Evolutionary conservation across 2,797 vertebrate species (phyloP).

Genomic region (Silurus aristotelis): DNA sequence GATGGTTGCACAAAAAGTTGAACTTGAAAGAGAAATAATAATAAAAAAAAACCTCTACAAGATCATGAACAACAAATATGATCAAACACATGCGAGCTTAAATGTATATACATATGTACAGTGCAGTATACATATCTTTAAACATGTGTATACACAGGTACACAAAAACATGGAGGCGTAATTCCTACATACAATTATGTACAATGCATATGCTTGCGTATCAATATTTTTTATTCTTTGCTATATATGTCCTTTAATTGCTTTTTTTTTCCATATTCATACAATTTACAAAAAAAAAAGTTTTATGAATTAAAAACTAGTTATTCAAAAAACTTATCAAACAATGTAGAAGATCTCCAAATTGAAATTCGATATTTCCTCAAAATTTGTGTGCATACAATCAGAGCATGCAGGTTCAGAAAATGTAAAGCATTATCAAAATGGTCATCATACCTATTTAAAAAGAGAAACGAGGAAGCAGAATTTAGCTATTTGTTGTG

Average conservation of each 20-base stretch:
- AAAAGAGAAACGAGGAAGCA: slow-evolving; percentile 85
- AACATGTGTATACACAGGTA: slow-evolving; percentile 81
- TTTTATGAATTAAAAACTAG: slow-evolving; percentile 99
- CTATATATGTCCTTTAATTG: slow-evolving; percentile 84
- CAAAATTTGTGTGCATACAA: slow-evolving; percentile 99
- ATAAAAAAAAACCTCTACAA: slow-evolving; percentile 80
- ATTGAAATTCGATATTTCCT: slow-evolving; percentile 92
- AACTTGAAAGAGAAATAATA: slow-evolving; percentile 78
- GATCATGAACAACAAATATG: slow-evolving; percentile 97
- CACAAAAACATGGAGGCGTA: slow-evolving; percentile 81
- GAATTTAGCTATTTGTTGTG: slow-evolving; percentile 75
- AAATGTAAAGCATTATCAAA: slow-evolving; percentile 83
- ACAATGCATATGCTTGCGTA: slow-evolving; percentile 82
- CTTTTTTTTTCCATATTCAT: slow-evolving; percentile 81
- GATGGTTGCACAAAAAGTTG: slow-evolving; percentile 83
- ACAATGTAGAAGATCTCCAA: slow-evolving; percentile 99
- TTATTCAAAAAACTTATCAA: slow-evolving; percentile 99
- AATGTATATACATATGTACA: slow-evolving; percentile 83
- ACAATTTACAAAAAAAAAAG: slow-evolving; percentile 97
- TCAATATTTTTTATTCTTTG: slow-evolving; percentile 76
- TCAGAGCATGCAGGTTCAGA: slow-evolving; percentile 97
- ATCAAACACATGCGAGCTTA: slow-evolving; percentile 96
- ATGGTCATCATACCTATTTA: slow-evolving; percentile 90
- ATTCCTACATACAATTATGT: slow-evolving; percentile 80
- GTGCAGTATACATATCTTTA: slow-evolving; percentile 81